Conservation (phyloP, 2,113 vertebrate species). For the Rhabdomys dilectus region DNA sequence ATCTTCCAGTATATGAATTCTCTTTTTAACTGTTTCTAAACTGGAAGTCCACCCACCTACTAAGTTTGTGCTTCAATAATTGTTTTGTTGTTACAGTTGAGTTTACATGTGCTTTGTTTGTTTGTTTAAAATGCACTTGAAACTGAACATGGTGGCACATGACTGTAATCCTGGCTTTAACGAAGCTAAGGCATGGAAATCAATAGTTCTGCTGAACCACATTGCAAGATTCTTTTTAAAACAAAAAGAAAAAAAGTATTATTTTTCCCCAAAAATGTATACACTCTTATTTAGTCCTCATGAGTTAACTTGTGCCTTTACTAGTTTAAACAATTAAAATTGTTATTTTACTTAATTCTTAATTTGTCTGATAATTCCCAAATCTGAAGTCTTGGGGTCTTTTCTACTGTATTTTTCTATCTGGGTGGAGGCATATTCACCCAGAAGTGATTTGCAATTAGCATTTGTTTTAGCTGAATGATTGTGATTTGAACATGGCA, state of each 20-base stretch:
- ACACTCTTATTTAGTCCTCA: background rate
- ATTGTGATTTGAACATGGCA: background rate
- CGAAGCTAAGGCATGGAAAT: background rate
- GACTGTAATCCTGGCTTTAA: background rate
- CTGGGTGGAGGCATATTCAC: background rate
- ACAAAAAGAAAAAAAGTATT: background rate
- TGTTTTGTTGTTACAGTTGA: background rate
- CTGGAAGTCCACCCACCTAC: background rate
- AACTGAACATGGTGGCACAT: background rate
- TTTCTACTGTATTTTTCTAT: background rate
- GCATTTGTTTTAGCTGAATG: background rate
- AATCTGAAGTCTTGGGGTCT: background rate
- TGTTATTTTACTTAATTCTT: background rate
- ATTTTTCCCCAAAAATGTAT: background rate
- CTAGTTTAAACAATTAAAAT: background rate
- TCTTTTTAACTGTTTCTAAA: slow-evolving; percentile 40
- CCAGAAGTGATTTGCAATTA: background rate
- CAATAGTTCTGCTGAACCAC: background rate
- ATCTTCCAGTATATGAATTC: slow-evolving; percentile 22
- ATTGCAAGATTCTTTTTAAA: background rate
- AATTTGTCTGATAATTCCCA: background rate
- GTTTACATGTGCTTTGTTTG: background rate
- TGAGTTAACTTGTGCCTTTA: background rate
- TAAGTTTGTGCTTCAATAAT: slow-evolving; percentile 32
- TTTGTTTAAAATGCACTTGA: background rate